Evolutionary conservation across 1,140 invertebrate genomes (phyloP).

Genomic region (Megathymus violae): DNA sequence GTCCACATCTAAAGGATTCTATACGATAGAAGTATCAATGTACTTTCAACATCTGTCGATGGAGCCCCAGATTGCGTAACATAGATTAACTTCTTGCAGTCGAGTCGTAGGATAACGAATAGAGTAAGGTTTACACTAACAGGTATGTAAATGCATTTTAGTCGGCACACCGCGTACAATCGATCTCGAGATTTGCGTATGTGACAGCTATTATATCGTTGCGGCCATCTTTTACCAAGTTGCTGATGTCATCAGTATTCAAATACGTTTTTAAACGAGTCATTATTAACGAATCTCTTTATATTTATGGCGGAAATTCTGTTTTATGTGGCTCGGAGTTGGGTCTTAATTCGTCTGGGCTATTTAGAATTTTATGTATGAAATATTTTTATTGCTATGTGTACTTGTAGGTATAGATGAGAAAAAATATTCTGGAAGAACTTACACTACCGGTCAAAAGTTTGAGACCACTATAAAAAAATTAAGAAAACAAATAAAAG

Average conservation of each 20-base stretch:
- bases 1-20: no score
- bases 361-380: not conserved
- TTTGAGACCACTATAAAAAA: no score
- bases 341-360: not conserved
- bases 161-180: no score
- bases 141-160: no score
- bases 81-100: not conserved
- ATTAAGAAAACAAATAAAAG: no score
- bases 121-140: no score
- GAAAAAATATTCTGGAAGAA: no score
- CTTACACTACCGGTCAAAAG: no score
- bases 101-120: not conserved
- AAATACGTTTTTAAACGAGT: slow-evolving; percentile 9
- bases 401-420: no score
- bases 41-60: not conserved
- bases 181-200: no score
- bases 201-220: not conserved
- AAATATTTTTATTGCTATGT: not conserved
- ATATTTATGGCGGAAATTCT: slow-evolving; percentile 5
- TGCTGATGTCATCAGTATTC: slow-evolving; percentile 10
- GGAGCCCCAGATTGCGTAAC: not conserved
- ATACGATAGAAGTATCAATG: no score
- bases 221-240: slow-evolving; percentile 11
- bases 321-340: not conserved
- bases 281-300: slow-evolving; percentile 8